Evolutionary conservation across 2,113 vertebrate genomes (phyloP).

Genomic region (Conger conger): DNA sequence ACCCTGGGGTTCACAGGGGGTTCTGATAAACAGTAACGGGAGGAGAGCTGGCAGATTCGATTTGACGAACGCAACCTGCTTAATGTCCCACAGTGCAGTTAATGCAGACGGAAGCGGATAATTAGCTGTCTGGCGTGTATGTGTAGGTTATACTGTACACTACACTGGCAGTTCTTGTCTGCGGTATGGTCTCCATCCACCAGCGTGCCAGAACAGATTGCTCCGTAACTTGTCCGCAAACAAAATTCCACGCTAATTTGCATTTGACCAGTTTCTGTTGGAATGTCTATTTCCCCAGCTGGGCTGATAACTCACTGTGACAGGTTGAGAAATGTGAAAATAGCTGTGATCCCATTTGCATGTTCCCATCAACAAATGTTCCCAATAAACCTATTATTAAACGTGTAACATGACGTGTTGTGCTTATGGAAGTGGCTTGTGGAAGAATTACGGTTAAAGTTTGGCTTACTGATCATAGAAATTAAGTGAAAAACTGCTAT

Average conservation of each 20-base stretch:
- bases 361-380: not conserved
- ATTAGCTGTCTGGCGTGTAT: not conserved
- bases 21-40: not conserved
- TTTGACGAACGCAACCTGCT: not conserved
- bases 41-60: not conserved
- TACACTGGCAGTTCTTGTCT: not conserved
- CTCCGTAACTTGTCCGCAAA: not conserved
- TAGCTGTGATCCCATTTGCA: not conserved
- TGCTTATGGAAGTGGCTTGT: not conserved
- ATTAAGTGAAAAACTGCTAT: not conserved
- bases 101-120: not conserved
- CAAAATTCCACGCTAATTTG: not conserved
- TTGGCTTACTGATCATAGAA: not conserved
- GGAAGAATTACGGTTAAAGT: not conserved
- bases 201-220: not conserved
- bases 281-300: not conserved
- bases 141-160: not conserved
- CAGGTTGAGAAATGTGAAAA: not conserved
- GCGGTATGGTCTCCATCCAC: not conserved
- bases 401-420: not conserved
- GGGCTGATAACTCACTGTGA: no score
- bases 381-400: not conserved
- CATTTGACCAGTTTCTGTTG: not conserved
- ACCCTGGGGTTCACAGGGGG: not conserved
- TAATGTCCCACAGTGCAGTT: not conserved